Evolutionary conservation across 2,888 invertebrate species (phyloP), one percentile per base, ranked within the genome.

Genomic region (Phyto melanocephala): DNA sequence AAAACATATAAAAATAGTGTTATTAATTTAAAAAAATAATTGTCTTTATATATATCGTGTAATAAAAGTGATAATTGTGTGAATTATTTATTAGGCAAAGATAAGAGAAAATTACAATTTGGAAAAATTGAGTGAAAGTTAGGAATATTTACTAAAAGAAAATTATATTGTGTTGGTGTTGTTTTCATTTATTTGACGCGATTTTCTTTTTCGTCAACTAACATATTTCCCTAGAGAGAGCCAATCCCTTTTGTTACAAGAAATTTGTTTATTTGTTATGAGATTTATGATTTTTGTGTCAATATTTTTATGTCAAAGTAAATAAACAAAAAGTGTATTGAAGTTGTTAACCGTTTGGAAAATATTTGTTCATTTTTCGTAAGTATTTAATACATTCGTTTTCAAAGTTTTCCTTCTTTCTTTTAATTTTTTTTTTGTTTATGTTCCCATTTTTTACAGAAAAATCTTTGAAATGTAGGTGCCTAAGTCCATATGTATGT

Each of bases 171-270:
- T 54, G 20, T 63, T 70, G 10, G 3, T 77, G n/a, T 60, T 76
- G 67, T 67, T 76, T 37, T 60, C 13, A 20, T 68, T 75, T 67
- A 11, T 42, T 68, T 67, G 60, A 10, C 7, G 50, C n/a, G 42
- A 68, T 68, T 33, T 70, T 40, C n/a, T 58, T 63, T 63, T 42
- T 33, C 22, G n/a, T 20, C 67, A 24, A 65, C 24, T 10, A 17
- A 52, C 6, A 28, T 28, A 5, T 78, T 75, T 70, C 20, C 82
- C 47, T 6, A 33, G 45, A 79, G 56, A 82, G 70, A 82, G 75
- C 82, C 82, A 82, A 82, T 62, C 82, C 82, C 82, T 79, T 82
- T 82, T 82, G 67, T n/a, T 76, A 47, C 60, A 67, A 33, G 60
- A 62, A 17, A n/a, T 40, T 79, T 42, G 33, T 52, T 65, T 33